Percentiles rank a stretch among this genome's conserved stretches.
phyloP scores from a whole-genome alignment of 2,888 invertebrate species.

The Drosophila demipolita region DNA sequence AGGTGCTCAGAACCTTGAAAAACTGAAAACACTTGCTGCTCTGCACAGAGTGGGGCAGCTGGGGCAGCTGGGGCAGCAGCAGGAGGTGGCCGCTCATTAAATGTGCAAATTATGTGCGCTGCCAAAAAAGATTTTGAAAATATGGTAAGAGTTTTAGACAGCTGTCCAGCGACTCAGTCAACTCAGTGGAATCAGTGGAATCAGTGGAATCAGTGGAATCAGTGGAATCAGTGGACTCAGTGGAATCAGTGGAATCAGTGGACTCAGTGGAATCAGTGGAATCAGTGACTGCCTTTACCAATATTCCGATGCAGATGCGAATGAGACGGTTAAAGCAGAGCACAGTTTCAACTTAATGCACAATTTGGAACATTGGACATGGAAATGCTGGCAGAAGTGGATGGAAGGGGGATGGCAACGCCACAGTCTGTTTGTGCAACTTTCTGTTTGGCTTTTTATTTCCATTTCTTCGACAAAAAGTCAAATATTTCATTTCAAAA shows the following conservation, averaged over 20 bases:
- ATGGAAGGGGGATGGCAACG: constrained; percentile 28
- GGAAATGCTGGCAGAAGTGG: neutral
- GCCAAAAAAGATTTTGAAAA: constrained; percentile 60
- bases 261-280: neutral
- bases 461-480: constrained; percentile 73
- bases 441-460: constrained; percentile 62
- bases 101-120: constrained; percentile 62
- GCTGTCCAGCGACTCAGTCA: constrained; percentile 6
- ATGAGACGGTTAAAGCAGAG: constrained; percentile 38
- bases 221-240: neutral
- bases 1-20: constrained; percentile 51
- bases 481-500: constrained; percentile 80
- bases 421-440: constrained; percentile 71
- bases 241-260: neutral
- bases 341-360: constrained; percentile 49
- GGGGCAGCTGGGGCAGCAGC: neutral
- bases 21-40: constrained; percentile 2
- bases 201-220: constrained; percentile 11
- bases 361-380: constrained; percentile 26
- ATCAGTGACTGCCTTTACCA: constrained; percentile 7
- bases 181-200: neutral
- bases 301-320: constrained; percentile 22
- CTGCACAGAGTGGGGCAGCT: neutral
- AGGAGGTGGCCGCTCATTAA: constrained; percentile 47
- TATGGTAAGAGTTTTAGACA: constrained; percentile 20